Base-by-base conservation (phyloP, 2,113 vertebrate genomes). In the Trematocara zebra region DNA sequence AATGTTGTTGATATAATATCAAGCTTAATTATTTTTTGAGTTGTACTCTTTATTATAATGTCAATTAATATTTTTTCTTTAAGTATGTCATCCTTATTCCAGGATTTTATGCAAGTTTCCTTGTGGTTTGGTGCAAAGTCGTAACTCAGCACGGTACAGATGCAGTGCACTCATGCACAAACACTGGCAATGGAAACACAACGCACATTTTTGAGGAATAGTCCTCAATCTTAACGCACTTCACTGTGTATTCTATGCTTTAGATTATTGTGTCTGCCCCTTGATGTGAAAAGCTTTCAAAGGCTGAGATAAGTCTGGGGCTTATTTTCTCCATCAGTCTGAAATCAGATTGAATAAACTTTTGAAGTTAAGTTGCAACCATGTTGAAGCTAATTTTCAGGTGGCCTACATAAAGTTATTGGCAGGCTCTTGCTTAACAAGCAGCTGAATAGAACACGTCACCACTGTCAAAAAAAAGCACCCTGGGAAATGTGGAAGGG, bases 381-480 rank as follows among this genome's bases (percentile, higher is more conserved):
- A 51, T 6, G 44, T 57, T 74, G 76, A 40, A 87, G 82, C 61
- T 89, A 26, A 86, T 92, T 92, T 87, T 78, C 83, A 86, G 89
- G 69, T 91, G 91, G 81, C 87, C 86, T 86, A 89, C 88, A 82
- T 89, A 78, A 78, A 86, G 76, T 88, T 54, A 88, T 88, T 88
- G 84, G 85, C 87, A 82, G 69, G 59, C 78, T 69, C 53, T 59
- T 51, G 44, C 44, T 76, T 51, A 76, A 76, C 44, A 49, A 51
- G 44, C 26, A 53, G 69, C 85, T 52, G 52, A 86, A 72, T 53
- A 42, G 82, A 85, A 85, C 78, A 80, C 44, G 31, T 40, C 84
- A 18, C 20, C 67, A 49, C 80, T 78, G 26, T 14, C 6, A 14
- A 59, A 44, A 67, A 56, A 67, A 61, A 26, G 82, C 82, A 78